Conservation (phyloP, 2,797 vertebrate genomes). For the Sparidentex hasta region DNA sequence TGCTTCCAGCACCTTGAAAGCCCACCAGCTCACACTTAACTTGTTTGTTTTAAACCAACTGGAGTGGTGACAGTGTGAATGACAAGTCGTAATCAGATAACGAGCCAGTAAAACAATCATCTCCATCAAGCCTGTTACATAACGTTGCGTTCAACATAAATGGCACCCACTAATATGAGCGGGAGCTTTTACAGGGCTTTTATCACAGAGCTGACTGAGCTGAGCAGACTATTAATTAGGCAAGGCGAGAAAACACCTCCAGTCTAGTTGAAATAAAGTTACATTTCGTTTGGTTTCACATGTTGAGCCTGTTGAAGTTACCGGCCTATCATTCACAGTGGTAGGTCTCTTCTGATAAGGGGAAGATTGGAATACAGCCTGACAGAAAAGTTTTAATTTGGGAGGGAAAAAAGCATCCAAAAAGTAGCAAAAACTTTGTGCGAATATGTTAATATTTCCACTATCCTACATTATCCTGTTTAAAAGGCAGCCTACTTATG, state of each 20-base stretch:
- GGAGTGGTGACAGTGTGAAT: not conserved
- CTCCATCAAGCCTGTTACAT: not conserved
- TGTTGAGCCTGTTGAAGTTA: slow-evolving; percentile 5
- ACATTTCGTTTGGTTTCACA: not conserved
- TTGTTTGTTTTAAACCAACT: not conserved
- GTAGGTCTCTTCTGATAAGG: not conserved
- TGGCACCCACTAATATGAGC: not conserved
- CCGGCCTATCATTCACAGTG: not conserved
- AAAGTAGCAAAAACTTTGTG: not conserved
- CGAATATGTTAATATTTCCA: slow-evolving; percentile 2
- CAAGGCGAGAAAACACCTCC: not conserved
- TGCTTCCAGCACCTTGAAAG: not conserved
- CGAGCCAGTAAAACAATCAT: not conserved
- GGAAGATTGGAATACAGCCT: not conserved
- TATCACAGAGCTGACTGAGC: not conserved
- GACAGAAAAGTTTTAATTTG: not conserved
- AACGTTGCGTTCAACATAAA: not conserved
- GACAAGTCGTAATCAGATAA: not conserved
- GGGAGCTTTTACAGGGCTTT: not conserved
- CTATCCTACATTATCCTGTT: slow-evolving; percentile 17
- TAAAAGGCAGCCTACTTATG: slow-evolving; percentile 16
- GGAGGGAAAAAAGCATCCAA: not conserved
- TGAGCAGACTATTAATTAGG: not conserved
- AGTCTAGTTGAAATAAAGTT: not conserved
- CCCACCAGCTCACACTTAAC: not conserved